Conservation (phyloP, 2,797 vertebrate species). For the Lophotriccus pileatus region DNA sequence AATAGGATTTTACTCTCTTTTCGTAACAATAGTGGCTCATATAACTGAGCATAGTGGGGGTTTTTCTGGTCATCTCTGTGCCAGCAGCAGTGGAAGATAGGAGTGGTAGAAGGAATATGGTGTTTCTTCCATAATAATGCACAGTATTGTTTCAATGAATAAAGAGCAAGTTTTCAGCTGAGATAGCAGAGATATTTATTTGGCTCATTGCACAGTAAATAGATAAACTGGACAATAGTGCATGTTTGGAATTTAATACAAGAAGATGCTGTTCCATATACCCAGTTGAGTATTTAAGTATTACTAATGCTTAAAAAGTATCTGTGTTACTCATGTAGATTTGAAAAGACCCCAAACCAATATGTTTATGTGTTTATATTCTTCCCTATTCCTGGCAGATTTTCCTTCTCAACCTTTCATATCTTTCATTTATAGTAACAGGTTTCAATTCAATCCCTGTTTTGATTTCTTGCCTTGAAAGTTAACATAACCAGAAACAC, state of each 20-base stretch:
- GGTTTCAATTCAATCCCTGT: not conserved
- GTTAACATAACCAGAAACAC: not conserved
- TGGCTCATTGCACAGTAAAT: not conserved
- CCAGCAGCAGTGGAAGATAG: not conserved
- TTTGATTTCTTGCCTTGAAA: not conserved
- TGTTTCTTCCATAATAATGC: not conserved
- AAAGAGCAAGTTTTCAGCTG: not conserved
- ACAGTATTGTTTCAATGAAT: not conserved
- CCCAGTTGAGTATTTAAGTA: not conserved
- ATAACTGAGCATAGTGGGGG: not conserved
- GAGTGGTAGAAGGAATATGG: not conserved
- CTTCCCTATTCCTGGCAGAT: not conserved
- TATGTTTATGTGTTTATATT: not conserved
- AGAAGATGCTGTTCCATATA: not conserved
- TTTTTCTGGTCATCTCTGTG: not conserved
- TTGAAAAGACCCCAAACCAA: not conserved
- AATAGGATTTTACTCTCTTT: not conserved
- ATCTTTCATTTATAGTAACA: not conserved
- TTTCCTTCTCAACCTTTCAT: not conserved
- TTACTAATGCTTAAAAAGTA: not conserved
- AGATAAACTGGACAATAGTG: not conserved
- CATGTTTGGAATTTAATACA: not conserved
- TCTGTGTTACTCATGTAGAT: not conserved
- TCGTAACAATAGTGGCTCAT: not conserved
- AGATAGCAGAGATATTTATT: not conserved